These are phyloP conservation scores for Myiotriccus ornatus DNA, from an alignment of 2,797 vertebrate genomes.

Conservation along the genomic window DNA sequence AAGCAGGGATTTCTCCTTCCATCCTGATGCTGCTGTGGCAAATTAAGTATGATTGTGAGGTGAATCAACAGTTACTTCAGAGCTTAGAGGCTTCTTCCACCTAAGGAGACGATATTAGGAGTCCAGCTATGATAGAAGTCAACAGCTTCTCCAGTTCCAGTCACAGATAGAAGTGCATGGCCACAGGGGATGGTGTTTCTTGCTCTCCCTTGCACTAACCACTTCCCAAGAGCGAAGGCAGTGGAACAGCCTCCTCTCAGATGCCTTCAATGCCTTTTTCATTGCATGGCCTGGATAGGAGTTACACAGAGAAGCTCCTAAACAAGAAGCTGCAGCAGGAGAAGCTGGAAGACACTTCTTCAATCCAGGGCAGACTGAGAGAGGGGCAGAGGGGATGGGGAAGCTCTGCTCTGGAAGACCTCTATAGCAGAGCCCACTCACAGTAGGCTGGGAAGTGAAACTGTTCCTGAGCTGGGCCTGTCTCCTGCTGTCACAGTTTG, in stretches of 20 bases:
- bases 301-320: background rate
- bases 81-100: background rate
- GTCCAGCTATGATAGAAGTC: background rate
- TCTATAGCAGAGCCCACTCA: background rate
- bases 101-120: background rate
- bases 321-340: background rate
- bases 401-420: background rate
- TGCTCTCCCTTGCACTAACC: background rate
- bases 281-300: background rate
- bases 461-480: background rate
- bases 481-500: background rate
- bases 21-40: background rate
- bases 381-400: background rate
- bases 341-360: background rate
- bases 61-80: background rate
- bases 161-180: background rate
- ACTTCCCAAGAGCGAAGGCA: background rate
- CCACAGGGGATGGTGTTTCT: background rate
- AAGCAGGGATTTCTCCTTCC: background rate
- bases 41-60: background rate
- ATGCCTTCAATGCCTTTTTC: background rate
- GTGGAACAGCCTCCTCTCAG: background rate
- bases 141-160: background rate
- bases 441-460: background rate
- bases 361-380: background rate